A percentile compares a stretch with the other conserved stretches of the same genome.
Conservation (phyloP, 1,140 invertebrate genomes). For the Pseudoatta argentina region DNA sequence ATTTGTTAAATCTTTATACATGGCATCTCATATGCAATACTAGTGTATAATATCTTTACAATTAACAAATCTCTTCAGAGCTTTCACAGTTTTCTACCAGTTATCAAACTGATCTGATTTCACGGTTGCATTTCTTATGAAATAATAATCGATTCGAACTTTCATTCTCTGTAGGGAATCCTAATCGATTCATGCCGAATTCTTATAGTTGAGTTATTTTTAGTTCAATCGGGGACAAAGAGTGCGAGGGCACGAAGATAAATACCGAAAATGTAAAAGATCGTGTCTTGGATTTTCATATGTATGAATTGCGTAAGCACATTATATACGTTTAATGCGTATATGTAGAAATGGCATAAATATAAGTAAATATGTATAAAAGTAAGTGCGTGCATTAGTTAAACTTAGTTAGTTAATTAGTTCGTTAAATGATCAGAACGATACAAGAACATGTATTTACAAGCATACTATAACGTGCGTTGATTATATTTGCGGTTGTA, state of each 20-base stretch:
- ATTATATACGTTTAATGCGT: conserved; percentile 62
- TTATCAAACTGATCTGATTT: conserved; percentile 16
- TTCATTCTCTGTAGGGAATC: no score
- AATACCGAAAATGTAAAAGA: conserved; percentile 78
- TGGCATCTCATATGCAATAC: background rate
- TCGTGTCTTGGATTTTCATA: conserved; percentile 75
- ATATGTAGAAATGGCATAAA: conserved; percentile 51
- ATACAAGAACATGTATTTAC: conserved; percentile 81
- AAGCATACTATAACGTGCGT: conserved; percentile 23
- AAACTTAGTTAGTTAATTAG: background rate
- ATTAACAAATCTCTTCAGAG: background rate
- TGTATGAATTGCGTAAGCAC: conserved; percentile 73
- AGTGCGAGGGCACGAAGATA: conserved; percentile 46
- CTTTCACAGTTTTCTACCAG: background rate
- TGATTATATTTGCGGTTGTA: conserved; percentile 30
- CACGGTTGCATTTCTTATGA: background rate
- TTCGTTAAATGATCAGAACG: conserved; percentile 85
- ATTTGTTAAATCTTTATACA: no score
- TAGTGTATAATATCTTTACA: background rate
- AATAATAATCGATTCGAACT: no score
- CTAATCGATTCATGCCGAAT: conserved; percentile 33
- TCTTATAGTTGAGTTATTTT: conserved; percentile 71
- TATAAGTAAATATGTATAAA: no score
- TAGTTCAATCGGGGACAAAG: conserved; percentile 42
- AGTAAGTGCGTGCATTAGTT: conserved; percentile 59